Conservation (phyloP, 2,113 vertebrate genomes). For the Brachypteracias leptosomus region DNA sequence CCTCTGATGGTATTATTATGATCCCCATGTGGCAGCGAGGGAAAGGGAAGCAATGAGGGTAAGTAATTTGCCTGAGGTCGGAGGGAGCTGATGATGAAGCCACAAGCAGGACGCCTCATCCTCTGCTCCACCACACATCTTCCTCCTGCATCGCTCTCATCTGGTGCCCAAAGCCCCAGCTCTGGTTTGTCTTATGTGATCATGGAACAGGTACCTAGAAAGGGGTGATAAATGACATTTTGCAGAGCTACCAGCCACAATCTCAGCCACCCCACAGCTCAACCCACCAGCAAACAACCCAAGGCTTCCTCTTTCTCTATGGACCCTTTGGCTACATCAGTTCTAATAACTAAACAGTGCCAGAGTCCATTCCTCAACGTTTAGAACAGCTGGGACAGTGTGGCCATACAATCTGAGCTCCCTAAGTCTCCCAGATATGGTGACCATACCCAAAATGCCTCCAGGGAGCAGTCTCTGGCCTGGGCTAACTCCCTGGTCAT, state of each 20-base stretch:
- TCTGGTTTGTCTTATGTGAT: background rate
- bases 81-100: background rate
- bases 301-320: background rate
- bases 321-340: background rate
- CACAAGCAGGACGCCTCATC: background rate
- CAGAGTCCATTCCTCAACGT: fast-evolving
- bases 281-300: background rate
- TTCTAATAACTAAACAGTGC: background rate
- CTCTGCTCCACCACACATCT: background rate
- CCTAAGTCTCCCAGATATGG: background rate
- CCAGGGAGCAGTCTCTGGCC: background rate
- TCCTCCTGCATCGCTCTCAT: background rate
- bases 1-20: constrained; percentile 39
- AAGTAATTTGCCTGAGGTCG: constrained; percentile 45
- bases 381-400: background rate
- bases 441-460: background rate
- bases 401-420: background rate
- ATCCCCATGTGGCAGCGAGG: constrained; percentile 40
- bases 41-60: constrained; percentile 49
- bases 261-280: background rate
- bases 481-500: background rate
- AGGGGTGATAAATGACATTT: background rate
- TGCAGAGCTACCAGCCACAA: background rate
- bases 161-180: background rate
- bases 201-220: background rate